These are phyloP conservation scores for Drosophila nebulosa DNA, from an alignment of 1,140 invertebrate species.

Conservation along the genomic window DNA sequence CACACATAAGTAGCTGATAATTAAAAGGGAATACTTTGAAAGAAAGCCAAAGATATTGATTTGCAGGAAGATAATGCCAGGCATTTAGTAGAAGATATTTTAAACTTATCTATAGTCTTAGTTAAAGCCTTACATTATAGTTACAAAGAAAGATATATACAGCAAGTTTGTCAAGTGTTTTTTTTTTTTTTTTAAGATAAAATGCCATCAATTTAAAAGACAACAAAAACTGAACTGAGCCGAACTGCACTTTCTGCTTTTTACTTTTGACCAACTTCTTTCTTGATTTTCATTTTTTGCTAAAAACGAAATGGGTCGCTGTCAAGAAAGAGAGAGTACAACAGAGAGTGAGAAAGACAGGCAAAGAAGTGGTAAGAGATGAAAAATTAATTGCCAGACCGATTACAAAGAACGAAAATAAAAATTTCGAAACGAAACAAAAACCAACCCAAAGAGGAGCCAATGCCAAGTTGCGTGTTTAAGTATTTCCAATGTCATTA, in stretches of 20 bases:
- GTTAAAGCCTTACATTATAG: neutral
- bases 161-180: too few relatives aligned
- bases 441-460: slow-evolving; percentile 8
- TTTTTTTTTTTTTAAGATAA: neutral
- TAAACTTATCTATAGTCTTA: neutral
- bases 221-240: neutral
- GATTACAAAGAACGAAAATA: slow-evolving; percentile 7
- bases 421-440: slow-evolving; percentile 8
- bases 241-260: slow-evolving; percentile 38
- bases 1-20: neutral
- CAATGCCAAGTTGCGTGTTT: slow-evolving; percentile 41
- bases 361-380: neutral
- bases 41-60: neutral
- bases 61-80: neutral
- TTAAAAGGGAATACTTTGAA: neutral
- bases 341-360: slow-evolving; percentile 7
- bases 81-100: neutral
- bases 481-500: slow-evolving; percentile 67
- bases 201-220: neutral
- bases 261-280: slow-evolving; percentile 47
- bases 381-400: neutral
- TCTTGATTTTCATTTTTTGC: neutral
- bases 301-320: slow-evolving; percentile 32
- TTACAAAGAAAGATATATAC: neutral
- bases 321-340: slow-evolving; percentile 14